Evolutionary conservation across 2,888 invertebrate species (phyloP), one percentile per base, ranked within the genome.

Genomic region (Trichogramma dendrolimi): DNA sequence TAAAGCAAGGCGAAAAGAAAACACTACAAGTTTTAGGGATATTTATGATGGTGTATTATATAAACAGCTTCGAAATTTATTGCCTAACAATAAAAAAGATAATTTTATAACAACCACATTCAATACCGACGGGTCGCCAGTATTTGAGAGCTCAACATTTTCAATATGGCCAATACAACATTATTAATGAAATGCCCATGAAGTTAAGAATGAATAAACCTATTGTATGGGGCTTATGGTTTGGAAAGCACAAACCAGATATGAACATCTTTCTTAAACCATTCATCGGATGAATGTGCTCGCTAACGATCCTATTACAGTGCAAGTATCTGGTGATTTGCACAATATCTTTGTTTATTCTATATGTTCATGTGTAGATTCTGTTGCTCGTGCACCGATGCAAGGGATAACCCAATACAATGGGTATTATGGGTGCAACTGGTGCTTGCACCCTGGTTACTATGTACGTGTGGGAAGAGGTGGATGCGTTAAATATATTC

Each of bases 161-260:
- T 50, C 50, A 7, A 57, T 58, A 52, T 61, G 64, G 60, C 61
- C 60, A 10, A 53, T 56, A 8, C 53, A 57, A 49, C 38, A 58
- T 58, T 38, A 55, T 64, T 3, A 64, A 64, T 49, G 61, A 64
- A 49, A n/a, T 61, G 41, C 52, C 61, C 14, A 55, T 44, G 43
- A 6, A 55, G 6, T 43, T 57, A 14, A 41, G 58, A 42, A 53
- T 41, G 4, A 43, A 50, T 2, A 53, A 54, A 48, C 44, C 52
- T 42, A 49, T 61, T 4, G 8, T 39, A 7, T 48, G 46, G 11
- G 61, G 53, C 44, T 38, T 61, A 42, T 61, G 61, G 53, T 61
- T 61, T 48, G 61, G 61, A 5, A 58, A 57, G 39, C 42, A 43
- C 10, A 61, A 56, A 43, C 46, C 52, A 2, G 38, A 61, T 3